Evolutionary conservation across 2,888 invertebrate genomes (phyloP), one percentile per base, ranked within the genome.

Genomic region (Thymelicus sylvestris): DNA sequence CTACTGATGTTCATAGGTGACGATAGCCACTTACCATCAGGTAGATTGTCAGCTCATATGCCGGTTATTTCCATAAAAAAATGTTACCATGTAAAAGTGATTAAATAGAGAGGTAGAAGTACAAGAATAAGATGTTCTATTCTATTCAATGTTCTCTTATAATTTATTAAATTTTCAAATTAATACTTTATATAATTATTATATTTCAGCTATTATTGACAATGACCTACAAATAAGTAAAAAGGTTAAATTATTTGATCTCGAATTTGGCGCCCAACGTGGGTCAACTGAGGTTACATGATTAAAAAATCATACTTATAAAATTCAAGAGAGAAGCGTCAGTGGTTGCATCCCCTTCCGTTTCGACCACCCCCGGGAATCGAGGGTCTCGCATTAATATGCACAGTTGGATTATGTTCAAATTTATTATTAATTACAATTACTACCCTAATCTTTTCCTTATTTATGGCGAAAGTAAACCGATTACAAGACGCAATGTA

Each of bases 221-320:
- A 44, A 44, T 12, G 0, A 44, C 3, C 2, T 44, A 3, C 4
- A 44, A 44, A 44, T 2, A 4, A 10, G 10, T 4, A 44, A 44
- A 44, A 12, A 44, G 44, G n/a, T 13, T 24, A 66, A 39, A 67
- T 67, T 41, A 62, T 24, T 44, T 39, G 10, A 61, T 38, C 2
- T 31, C 8, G 52, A 67, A 10, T 47, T 68, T 68, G 31, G 41
- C 62, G 68, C 55, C 62, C 44, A 63, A 55, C 55, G 6, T 5
- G 63, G 47, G 47, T 38, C 39, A 6, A 19, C 48, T 12, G 63
- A 50, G 62, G 67, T 68, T 50, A 61, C 15, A 55, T 68, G 68
- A 73, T 67, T 68, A 67, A 73, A 69, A 71, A 69, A 68, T 63
- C 68, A 68, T 68, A 57, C 55, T 69, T 64, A 57, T 64, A 64